Base-by-base conservation (phyloP, 2,888 invertebrate genomes). In the Drosophila neotestacea region DNA sequence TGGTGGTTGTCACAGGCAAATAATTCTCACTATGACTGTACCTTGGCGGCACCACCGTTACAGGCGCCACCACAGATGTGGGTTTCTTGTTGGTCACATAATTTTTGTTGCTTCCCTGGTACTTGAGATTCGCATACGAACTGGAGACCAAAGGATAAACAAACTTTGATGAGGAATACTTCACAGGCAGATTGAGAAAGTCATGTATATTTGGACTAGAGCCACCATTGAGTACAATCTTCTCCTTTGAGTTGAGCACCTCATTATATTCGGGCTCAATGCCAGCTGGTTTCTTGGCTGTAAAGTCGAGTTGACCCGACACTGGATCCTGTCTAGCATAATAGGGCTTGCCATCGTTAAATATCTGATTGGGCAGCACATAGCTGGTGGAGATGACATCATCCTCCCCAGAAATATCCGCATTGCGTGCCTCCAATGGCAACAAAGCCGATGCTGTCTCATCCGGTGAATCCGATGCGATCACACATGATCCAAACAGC, bases 41-140 rank as follows among this genome's bases (percentile, higher is more conserved):
- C 16, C 80, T 88, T 10, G 92, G 90, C 0, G 91, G 83, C 5
- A 89, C 81, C 1, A 90, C 85, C n/a, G 91, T 89, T 0, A 71
- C 86, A 0, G 90, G 81, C 2, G 91, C 89, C 6, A 81, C 73
- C 13, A 92, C 85, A 28, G 91, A 90, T 2, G 91, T 91, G n/a
- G 94, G 94, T 68, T 93, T 93, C 77, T 93, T 93, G 74, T 93
- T 93, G 6, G 92, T 91, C 16, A 91, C 90, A 71, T 93, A 94
- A 76, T 94, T 94, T 55, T 94, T 90, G 74, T 93, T 94, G 86
- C 94, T 94, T 50, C 95, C 95, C 87, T 95, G 95, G 30, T 95
- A 94, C 89, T 95, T 96, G 0, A 95, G 94, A 81, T 95, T 95
- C 0, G 95, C 95, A 88, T 96, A 96, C 1, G 95, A 95, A 82